These are phyloP conservation scores for Euzetes globulus DNA, from an alignment of 2,888 invertebrate species.

Conservation along the genomic window DNA sequence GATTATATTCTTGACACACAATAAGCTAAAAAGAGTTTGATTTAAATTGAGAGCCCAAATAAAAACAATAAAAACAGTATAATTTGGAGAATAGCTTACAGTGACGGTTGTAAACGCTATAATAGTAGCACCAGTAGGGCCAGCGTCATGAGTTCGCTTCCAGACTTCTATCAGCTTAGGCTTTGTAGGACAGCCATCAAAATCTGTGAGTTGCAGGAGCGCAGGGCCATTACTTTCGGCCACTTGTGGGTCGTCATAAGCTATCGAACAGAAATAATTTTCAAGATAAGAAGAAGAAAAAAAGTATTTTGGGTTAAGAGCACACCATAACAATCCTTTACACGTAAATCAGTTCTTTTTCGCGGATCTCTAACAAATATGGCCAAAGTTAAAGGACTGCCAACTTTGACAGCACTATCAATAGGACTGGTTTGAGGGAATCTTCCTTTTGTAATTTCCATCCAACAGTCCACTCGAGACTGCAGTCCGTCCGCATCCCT, in stretches of 20 bases:
- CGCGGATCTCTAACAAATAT: constrained; percentile 59
- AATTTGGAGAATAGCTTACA: constrained; percentile 33
- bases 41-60: too few relatives aligned
- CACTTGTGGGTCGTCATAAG: constrained; percentile 52
- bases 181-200: constrained; percentile 44
- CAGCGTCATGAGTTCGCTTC: constrained; percentile 43
- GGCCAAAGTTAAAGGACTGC: constrained; percentile 61
- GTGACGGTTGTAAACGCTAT: constrained; percentile 58
- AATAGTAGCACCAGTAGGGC: constrained; percentile 57
- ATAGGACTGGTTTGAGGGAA: constrained; percentile 53
- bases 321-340: constrained; percentile 61
- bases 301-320: too few relatives aligned
- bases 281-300: too few relatives aligned
- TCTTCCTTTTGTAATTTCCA: constrained; percentile 42
- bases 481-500: constrained; percentile 41
- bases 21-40: too few relatives aligned
- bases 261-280: constrained; percentile 16
- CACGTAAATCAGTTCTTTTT: constrained; percentile 58
- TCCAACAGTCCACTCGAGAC: constrained; percentile 42
- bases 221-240: constrained; percentile 45
- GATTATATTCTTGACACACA: too few relatives aligned
- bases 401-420: constrained; percentile 59
- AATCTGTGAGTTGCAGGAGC: constrained; percentile 42
- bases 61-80: too few relatives aligned
- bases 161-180: constrained; percentile 44